Evolutionary conservation across 2,113 vertebrate species (phyloP), one percentile per base, ranked within the genome.

Genomic region (Vanacampus margaritifer): DNA sequence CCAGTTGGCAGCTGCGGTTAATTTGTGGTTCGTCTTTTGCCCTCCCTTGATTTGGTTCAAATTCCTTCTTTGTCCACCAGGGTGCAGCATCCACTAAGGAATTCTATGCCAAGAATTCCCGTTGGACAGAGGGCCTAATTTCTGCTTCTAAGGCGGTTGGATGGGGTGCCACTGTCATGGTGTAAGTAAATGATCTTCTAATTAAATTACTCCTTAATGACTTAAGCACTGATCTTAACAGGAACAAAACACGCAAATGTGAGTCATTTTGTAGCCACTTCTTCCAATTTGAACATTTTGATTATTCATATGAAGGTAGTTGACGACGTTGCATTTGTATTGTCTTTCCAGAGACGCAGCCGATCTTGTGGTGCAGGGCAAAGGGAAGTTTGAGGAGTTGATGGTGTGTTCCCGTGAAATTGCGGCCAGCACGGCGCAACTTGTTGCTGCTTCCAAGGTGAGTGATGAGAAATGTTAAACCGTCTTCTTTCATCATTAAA

Each of bases 371-470:
- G 94, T 98, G 24, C 95, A 97, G 88, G 96, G 96, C 41, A 93
- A 93, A 79, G 97, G 97, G 67, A 99, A 97, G 24, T 98, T 95
- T 0, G 96, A 99, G 89, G 95, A 98, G 86, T 86, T 99, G 50
- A 96, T 98, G 94, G 97, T 98, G 59, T 98, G 96, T 80, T 99
- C 97, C 0, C 96, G 91, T 26, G 97, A 99, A 89, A 98, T 99
- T 0, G 96, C 97, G 0, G 97, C 95, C 62, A 99, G 97, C 86
- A 99, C 97, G 0, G 97, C 96, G 0, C 97, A 99, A 78, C 93
- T 99, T 0, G 97, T 99, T 48, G 97, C 97, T 39, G 97, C 96
- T 8, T 98, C 97, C 53, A 99, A 98, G 94, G 97, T 98, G 84
- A 78, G 74, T 32, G 24, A 9, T 41, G 19, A 19, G 19, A 46